phyloP scores from a whole-genome alignment of 1,140 invertebrate species.

The Triops longicaudatus region DNA sequence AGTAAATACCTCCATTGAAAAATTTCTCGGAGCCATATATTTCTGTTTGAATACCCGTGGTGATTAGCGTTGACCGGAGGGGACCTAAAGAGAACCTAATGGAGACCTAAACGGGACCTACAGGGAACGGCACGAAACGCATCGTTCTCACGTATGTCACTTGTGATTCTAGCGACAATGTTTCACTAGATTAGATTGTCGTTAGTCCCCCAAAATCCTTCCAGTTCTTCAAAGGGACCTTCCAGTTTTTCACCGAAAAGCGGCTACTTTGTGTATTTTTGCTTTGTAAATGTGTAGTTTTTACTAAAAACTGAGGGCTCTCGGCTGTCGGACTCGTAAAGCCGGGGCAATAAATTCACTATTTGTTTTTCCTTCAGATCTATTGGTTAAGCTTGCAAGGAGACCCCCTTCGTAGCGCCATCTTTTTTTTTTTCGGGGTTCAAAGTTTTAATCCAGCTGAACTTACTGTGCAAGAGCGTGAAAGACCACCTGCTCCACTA shows the following conservation, averaged over 20 bases:
- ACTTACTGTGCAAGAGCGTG: background rate
- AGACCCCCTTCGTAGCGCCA: background rate
- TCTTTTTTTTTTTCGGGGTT: background rate
- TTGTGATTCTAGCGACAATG: background rate
- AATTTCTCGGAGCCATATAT: too few species aligned
- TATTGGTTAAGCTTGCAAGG: background rate
- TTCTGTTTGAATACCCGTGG: background rate
- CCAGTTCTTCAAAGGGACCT: background rate
- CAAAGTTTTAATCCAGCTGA: background rate
- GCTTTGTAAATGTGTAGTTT: background rate
- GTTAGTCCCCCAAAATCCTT: background rate
- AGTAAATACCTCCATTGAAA: too few species aligned
- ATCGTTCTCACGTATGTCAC: background rate
- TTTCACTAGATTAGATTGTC: slow-evolving; percentile 7
- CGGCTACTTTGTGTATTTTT: background rate
- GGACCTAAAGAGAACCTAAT: background rate
- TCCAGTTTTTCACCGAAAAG: background rate
- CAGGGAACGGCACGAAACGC: background rate
- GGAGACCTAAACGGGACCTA: background rate
- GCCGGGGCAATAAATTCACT: background rate
- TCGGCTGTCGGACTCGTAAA: background rate
- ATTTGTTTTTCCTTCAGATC: background rate
- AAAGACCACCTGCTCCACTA: slow-evolving; percentile 14
- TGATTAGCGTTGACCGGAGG: background rate
- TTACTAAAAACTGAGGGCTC: background rate